A percentile compares a stretch with the other conserved stretches of the same genome.
phyloP scores from a whole-genome alignment of 2,113 vertebrate species.

The Hiodon tergisus region DNA sequence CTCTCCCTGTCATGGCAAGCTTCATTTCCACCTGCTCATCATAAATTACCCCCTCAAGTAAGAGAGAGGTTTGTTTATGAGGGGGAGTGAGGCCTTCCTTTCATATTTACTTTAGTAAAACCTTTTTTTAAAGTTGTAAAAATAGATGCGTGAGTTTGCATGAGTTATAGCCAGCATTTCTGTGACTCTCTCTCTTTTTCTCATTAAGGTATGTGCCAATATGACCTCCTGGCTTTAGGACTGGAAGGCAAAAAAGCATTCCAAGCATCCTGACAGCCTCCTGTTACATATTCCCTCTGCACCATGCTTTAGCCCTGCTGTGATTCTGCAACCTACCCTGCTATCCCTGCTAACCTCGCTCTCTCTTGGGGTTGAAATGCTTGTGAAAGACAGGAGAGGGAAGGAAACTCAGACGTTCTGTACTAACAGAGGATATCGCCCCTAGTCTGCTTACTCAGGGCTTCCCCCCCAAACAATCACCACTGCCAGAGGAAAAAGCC shows the following conservation, averaged over 20 bases:
- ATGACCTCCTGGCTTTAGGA: too few species aligned
- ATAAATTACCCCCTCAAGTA: slow-evolving; percentile 10
- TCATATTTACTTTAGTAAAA: not conserved
- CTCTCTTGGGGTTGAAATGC: slow-evolving; percentile 37
- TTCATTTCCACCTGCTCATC: slow-evolving; percentile 17
- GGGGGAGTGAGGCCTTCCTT: not conserved
- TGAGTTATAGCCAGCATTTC: not conserved
- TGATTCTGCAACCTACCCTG: slow-evolving; percentile 24
- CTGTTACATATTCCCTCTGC: not conserved
- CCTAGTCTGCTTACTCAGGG: slow-evolving; percentile 7
- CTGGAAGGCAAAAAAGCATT: too few species aligned
- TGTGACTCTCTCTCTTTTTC: not conserved
- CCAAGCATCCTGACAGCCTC: not conserved
- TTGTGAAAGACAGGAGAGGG: slow-evolving; percentile 23
- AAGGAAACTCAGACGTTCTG: not conserved
- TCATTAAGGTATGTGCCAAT: not conserved
- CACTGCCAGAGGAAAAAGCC: not conserved
- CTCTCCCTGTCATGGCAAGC: not conserved
- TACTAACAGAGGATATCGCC: not conserved
- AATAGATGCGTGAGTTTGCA: not conserved
- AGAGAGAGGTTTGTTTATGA: not conserved
- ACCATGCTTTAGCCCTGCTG: not conserved
- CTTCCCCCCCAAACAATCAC: not conserved
- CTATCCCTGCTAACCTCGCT: not conserved
- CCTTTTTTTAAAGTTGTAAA: not conserved